Evolutionary conservation across 92 coral and sea anemone genomes (phyloP).

Genomic region (Galaxea fascicularis): DNA sequence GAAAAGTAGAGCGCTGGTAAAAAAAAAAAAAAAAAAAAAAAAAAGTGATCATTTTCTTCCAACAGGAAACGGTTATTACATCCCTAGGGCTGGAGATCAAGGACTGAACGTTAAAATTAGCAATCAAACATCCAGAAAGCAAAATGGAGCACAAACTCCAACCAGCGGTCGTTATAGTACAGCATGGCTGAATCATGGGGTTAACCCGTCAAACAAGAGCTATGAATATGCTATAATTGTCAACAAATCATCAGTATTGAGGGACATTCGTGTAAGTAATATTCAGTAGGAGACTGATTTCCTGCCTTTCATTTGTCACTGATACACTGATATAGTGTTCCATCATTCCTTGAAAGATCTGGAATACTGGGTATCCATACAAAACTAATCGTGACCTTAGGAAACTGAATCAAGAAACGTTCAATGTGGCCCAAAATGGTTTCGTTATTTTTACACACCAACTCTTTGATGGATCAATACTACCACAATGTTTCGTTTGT

Average conservation of each 20-base stretch:
- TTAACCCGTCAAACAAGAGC: constrained; percentile 13
- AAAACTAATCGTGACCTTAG: no score
- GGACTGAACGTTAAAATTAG: neutral
- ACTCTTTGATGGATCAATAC: no score
- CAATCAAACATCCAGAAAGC: constrained; percentile 6
- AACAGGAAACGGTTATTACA: constrained; percentile 27
- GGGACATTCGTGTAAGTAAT: neutral
- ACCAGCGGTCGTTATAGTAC: constrained; percentile 48
- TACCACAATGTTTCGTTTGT: no score
- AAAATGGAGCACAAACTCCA: neutral
- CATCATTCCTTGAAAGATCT: no score
- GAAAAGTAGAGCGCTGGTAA: no score
- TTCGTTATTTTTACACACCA: no score
- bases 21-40: no score
- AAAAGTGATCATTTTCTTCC: neutral
- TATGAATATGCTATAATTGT: constrained; percentile 64
- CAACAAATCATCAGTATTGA: neutral
- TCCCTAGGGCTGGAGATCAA: neutral
- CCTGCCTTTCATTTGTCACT: no score
- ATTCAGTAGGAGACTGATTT: neutral
- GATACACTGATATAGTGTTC: no score
- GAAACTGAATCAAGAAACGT: no score
- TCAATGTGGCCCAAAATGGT: no score
- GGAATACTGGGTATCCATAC: no score
- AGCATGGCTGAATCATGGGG: constrained; percentile 58